A percentile compares a stretch with the other conserved stretches of the same genome.
Evolutionary conservation across 2,113 vertebrate genomes (phyloP).

Genomic region (Eulemur rufifrons): DNA sequence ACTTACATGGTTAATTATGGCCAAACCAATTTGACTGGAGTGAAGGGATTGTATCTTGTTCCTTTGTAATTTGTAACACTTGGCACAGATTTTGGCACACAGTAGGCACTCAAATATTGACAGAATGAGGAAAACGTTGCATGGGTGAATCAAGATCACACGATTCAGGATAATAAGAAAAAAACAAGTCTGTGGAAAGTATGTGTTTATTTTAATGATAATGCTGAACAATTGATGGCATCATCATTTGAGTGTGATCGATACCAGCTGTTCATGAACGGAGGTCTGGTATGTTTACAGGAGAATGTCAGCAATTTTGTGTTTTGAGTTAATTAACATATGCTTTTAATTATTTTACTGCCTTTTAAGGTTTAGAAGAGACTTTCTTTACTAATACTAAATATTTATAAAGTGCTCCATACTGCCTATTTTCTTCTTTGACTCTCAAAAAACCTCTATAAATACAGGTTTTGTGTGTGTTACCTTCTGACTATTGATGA

Average conservation of each 20-base stretch:
- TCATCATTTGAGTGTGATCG: background rate
- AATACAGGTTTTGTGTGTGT: background rate
- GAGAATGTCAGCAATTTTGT: background rate
- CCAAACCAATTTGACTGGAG: background rate
- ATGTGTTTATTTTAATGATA: conserved; percentile 30
- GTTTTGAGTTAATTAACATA: background rate
- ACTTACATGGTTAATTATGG: background rate
- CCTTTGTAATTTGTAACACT: background rate
- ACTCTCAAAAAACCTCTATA: background rate
- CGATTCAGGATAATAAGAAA: background rate
- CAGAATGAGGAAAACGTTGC: background rate
- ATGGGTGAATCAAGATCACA: background rate
- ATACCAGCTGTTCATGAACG: background rate
- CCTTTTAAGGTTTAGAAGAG: background rate
- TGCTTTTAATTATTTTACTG: background rate
- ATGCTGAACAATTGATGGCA: background rate
- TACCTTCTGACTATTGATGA: background rate
- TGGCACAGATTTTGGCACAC: background rate
- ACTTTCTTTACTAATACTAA: background rate
- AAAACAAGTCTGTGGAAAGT: background rate
- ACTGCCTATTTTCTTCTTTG: background rate
- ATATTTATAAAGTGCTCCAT: background rate
- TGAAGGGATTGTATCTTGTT: background rate
- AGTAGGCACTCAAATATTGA: background rate
- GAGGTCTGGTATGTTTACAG: background rate